Percentiles rank a stretch among this genome's conserved stretches.
Conservation (phyloP, 2,113 vertebrate genomes). For the Hymenochirus boettgeri region DNA sequence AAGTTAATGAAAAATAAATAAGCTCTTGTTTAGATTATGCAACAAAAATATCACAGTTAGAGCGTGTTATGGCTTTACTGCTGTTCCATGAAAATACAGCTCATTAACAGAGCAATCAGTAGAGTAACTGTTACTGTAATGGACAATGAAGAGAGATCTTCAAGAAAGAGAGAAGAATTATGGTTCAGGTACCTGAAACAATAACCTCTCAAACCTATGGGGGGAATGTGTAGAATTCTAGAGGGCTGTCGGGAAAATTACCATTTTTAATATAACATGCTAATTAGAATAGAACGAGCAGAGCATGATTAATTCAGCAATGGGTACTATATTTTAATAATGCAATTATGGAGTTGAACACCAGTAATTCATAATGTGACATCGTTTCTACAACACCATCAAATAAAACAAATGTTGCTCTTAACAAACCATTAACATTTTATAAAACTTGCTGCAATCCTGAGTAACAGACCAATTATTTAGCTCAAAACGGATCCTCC, state of each 20-base stretch:
- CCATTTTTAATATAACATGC: slow-evolving; percentile 17
- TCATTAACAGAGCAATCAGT: no score
- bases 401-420: slow-evolving; percentile 40
- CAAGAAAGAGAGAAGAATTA: background rate
- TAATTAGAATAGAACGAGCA: slow-evolving; percentile 3
- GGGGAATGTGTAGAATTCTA: background rate
- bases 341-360: slow-evolving; percentile 35
- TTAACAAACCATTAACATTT: slow-evolving; percentile 40
- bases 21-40: no score
- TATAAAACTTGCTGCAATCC: slow-evolving; percentile 18
- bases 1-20: no score
- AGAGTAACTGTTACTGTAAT: no score
- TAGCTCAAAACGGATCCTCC: slow-evolving; percentile 23
- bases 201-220: background rate
- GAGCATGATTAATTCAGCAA: slow-evolving; percentile 22
- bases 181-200: background rate
- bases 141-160: background rate
- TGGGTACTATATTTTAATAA: slow-evolving; percentile 38
- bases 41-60: no score
- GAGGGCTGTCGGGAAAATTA: background rate
- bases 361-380: slow-evolving; percentile 33
- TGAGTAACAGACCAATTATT: slow-evolving; percentile 36
- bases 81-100: no score
- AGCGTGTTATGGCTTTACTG: no score
- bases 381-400: slow-evolving; percentile 19